These are phyloP conservation scores for Microctonus brassicae DNA, from an alignment of 2,888 invertebrate genomes.

Conservation along the genomic window DNA sequence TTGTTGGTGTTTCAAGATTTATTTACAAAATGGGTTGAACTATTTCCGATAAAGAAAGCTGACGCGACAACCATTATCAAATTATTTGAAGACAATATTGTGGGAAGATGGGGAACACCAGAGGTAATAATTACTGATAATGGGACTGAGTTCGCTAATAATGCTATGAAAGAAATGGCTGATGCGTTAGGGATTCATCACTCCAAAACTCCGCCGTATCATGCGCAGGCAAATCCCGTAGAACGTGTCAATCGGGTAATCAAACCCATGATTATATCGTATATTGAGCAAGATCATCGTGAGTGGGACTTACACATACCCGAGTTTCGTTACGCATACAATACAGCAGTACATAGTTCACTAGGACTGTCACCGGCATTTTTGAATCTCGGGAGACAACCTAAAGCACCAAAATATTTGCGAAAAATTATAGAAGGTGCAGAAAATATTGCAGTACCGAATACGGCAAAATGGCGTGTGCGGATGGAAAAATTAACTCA, in stretches of 20 bases:
- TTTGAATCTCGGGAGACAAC: too few relatives aligned
- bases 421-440: too few relatives aligned
- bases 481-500: too few relatives aligned
- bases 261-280: too few relatives aligned
- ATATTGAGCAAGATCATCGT: too few relatives aligned
- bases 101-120: slow-evolving; percentile 25
- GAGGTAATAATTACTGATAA: slow-evolving; percentile 27
- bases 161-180: background rate
- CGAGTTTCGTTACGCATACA: too few relatives aligned
- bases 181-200: background rate
- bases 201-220: slow-evolving; percentile 10
- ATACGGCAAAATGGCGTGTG: too few relatives aligned
- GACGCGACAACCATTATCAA: slow-evolving; percentile 4
- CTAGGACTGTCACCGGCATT: too few relatives aligned
- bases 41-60: background rate
- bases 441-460: too few relatives aligned
- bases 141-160: slow-evolving; percentile 33
- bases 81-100: slow-evolving; percentile 5
- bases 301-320: too few relatives aligned
- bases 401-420: too few relatives aligned
- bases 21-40: slow-evolving; percentile 31
- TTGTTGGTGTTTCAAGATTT: slow-evolving; percentile 29
- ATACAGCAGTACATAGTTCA: too few relatives aligned
- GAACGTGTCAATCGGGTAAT: background rate
- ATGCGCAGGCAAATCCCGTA: background rate